Percentiles rank a stretch among this genome's conserved stretches.
phyloP scores from a whole-genome alignment of 1,140 invertebrate genomes.

The Drosophila malerkotliana region DNA sequence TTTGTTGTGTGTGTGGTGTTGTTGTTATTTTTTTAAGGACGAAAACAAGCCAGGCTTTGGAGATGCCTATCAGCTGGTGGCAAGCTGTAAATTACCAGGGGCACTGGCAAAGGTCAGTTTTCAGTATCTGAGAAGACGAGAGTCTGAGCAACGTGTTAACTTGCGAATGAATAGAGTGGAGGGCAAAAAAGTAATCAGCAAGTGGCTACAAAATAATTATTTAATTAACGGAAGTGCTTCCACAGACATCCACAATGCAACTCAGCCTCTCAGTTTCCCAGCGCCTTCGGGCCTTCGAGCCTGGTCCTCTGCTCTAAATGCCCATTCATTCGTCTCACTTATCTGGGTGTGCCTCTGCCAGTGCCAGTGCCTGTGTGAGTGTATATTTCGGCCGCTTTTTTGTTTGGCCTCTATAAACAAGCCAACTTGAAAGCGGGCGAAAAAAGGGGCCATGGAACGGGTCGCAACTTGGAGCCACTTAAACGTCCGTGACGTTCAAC shows the following conservation, averaged over 20 bases:
- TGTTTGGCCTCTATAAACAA: conserved; percentile 14
- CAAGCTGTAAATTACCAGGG: conserved; percentile 16
- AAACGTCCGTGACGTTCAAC: conserved; percentile 73
- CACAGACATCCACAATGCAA: conserved; percentile 26
- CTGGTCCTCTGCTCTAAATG: conserved; percentile 45
- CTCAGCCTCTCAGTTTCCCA: neutral
- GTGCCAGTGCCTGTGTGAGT: neutral
- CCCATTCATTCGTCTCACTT: conserved; percentile 77
- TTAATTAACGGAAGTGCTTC: conserved; percentile 78
- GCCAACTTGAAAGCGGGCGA: conserved; percentile 4
- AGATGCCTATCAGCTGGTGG: conserved; percentile 38
- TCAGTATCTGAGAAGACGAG: conserved; percentile 5
- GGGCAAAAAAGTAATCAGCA: conserved; percentile 73
- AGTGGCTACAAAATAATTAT: conserved; percentile 81
- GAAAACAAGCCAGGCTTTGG: neutral
- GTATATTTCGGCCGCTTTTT: conserved; percentile 11
- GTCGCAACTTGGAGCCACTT: conserved; percentile 31
- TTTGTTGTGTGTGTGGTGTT: neutral
- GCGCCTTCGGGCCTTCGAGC: conserved; percentile 2
- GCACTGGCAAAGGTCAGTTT: conserved; percentile 22
- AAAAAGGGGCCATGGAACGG: neutral
- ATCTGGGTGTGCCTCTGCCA: conserved; percentile 52
- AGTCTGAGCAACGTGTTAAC: conserved; percentile 43
- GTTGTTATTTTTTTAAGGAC: neutral
- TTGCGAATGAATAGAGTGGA: conserved; percentile 58